phyloP scores from a whole-genome alignment of 1,140 invertebrate genomes.

The Drosophila ogumai region DNA sequence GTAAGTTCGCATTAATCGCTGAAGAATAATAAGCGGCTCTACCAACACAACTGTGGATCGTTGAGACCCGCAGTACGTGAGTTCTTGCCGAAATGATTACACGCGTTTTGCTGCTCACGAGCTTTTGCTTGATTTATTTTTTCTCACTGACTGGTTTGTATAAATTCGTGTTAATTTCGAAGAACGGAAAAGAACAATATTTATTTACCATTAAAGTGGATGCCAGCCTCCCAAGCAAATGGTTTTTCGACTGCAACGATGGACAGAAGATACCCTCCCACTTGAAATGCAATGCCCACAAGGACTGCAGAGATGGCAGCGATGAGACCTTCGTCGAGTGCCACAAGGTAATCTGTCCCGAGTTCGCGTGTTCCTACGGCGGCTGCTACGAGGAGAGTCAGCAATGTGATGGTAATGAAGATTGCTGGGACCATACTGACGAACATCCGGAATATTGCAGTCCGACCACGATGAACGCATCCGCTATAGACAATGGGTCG shows the following conservation, averaged over 20 bases:
- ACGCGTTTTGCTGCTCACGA: background rate
- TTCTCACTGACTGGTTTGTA: background rate
- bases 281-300: conserved; percentile 73
- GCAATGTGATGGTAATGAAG: conserved; percentile 86
- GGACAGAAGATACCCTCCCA: conserved; percentile 5
- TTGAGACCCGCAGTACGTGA: background rate
- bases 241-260: conserved; percentile 2
- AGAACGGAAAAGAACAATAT: background rate
- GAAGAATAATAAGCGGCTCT: background rate
- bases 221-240: background rate
- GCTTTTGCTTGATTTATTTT: background rate
- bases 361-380: conserved; percentile 86
- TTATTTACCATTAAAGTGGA: background rate
- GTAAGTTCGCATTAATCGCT: background rate
- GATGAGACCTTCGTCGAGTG: conserved; percentile 86
- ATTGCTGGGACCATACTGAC: conserved; percentile 90
- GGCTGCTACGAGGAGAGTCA: conserved; percentile 86
- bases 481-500: background rate
- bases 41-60: background rate
- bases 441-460: conserved; percentile 85
- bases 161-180: background rate
- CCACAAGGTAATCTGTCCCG: conserved; percentile 75
- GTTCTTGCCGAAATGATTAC: background rate
- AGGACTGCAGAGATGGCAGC: conserved; percentile 86
- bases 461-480: background rate